phyloP scores from a whole-genome alignment of 2,888 invertebrate species.

The Xestia rhomboidea region DNA sequence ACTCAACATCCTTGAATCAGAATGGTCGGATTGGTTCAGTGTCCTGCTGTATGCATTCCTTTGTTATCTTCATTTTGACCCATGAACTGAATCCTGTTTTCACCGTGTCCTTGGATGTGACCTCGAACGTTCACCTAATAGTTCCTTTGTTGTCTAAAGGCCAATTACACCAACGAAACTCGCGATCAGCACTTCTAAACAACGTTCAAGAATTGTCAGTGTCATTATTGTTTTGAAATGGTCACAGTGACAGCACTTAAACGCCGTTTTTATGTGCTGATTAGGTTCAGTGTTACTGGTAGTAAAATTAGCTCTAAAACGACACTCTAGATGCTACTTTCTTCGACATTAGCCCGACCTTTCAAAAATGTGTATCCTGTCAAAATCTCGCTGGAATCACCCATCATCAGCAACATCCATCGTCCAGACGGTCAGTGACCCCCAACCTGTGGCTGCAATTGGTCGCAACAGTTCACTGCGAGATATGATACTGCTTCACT shows the following conservation, averaged over 20 bases:
- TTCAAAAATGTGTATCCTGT: not conserved
- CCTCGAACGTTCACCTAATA: not conserved
- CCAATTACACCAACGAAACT: not conserved
- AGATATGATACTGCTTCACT: slow-evolving; percentile 47
- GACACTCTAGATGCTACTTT: not conserved
- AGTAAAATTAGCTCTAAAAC: not conserved
- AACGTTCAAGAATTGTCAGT: not conserved
- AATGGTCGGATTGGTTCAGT: not conserved
- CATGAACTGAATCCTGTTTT: not conserved
- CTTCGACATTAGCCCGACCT: not conserved
- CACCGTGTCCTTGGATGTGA: not conserved
- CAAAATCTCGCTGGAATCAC: not conserved
- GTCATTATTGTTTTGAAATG: not conserved
- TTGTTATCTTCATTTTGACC: not conserved
- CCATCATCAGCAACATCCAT: slow-evolving; percentile 5
- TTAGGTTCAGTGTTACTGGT: not conserved
- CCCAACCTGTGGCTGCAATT: slow-evolving; percentile 50
- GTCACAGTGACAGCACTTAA: not conserved
- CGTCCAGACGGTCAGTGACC: slow-evolving; percentile 62
- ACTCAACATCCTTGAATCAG: not conserved
- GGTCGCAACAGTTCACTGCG: slow-evolving; percentile 45
- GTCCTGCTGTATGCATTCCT: not conserved
- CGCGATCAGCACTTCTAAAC: not conserved
- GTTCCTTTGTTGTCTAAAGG: slow-evolving; percentile 22
- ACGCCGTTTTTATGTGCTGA: not conserved